A percentile compares a stretch with the other conserved stretches of the same genome.
These are phyloP conservation scores for Zootermopsis nevadensis DNA, from an alignment of 2,888 invertebrate species.

Conservation along the genomic window DNA sequence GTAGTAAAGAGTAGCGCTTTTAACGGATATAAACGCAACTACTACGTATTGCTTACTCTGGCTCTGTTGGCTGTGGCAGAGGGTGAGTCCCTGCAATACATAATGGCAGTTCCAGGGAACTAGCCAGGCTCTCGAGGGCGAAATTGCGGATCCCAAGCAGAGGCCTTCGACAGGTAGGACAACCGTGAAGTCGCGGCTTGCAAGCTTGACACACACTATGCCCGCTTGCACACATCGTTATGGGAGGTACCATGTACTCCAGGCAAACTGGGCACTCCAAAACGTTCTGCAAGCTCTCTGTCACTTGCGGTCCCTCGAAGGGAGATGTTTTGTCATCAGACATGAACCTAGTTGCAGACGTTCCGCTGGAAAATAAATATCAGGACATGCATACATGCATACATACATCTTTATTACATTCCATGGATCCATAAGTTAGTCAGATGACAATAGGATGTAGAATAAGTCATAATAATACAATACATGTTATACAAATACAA, in stretches of 20 bases:
- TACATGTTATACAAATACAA: too few species aligned
- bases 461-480: too few species aligned
- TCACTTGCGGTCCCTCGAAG: not conserved
- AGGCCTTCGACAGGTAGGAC: slow-evolving; percentile 71
- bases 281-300: slow-evolving; percentile 60
- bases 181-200: slow-evolving; percentile 67
- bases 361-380: not conserved
- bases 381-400: too few species aligned
- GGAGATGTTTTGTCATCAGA: too few species aligned
- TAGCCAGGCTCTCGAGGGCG: slow-evolving; percentile 65
- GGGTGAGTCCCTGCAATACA: too few species aligned
- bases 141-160: slow-evolving; percentile 64
- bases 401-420: too few species aligned
- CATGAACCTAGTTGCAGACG: not conserved
- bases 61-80: too few species aligned
- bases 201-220: slow-evolving; percentile 71
- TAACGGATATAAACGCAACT: not conserved
- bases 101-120: not conserved
- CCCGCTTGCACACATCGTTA: slow-evolving; percentile 72
- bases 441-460: too few species aligned
- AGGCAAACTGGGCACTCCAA: slow-evolving; percentile 74
- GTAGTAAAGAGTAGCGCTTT: too few species aligned
- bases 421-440: too few species aligned
- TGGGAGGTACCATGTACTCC: slow-evolving; percentile 72
- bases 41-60: too few species aligned